Conservation (phyloP, 1,140 invertebrate genomes). For the Ceratina calcarata region DNA sequence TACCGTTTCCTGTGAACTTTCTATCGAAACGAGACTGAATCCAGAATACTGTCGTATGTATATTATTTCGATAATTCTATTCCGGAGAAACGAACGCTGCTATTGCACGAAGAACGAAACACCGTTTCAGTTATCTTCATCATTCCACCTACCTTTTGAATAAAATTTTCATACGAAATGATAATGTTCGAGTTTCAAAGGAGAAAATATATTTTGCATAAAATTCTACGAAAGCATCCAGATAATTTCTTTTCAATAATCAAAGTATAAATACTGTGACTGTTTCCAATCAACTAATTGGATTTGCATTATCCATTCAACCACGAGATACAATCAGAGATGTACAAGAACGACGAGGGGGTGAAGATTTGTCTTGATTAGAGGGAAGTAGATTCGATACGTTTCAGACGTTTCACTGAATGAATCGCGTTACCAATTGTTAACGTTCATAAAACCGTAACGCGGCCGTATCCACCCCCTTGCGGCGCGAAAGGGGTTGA, state of each 20-base stretch:
- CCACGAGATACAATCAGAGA: too few relatives aligned
- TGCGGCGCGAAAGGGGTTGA: neutral
- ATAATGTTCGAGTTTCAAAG: neutral
- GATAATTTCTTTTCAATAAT: too few relatives aligned
- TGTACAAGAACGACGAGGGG: too few relatives aligned
- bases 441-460: conserved; percentile 9
- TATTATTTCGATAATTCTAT: neutral
- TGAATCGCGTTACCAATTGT: conserved; percentile 34
- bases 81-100: neutral
- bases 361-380: neutral
- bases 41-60: neutral
- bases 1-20: neutral
- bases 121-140: neutral
- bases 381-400: neutral
- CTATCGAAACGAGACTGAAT: neutral
- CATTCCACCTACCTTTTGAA: neutral
- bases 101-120: neutral
- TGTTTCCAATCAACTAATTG: too few relatives aligned
- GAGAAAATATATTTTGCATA: neutral
- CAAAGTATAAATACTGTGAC: neutral
- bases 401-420: neutral
- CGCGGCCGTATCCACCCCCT: conserved; percentile 15
- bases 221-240: neutral
- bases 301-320: too few relatives aligned
- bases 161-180: neutral